Conservation (phyloP, 2,797 vertebrate genomes). For the Tangara arthus region DNA sequence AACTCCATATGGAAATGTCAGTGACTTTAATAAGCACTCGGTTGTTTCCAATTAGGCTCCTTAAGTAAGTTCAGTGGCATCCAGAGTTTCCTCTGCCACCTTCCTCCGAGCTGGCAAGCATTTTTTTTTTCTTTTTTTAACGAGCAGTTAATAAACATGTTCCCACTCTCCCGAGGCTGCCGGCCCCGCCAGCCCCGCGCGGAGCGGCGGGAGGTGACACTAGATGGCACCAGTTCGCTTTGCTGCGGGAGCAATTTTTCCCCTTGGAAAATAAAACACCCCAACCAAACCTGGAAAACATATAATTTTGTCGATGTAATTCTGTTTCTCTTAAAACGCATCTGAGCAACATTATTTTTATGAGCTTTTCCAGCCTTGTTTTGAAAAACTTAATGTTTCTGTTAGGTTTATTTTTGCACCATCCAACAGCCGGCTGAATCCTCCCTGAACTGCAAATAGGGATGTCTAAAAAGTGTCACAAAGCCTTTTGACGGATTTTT, state of each 20-base stretch:
- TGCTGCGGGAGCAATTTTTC: not conserved
- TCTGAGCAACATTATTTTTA: slow-evolving; percentile 68
- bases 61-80: slow-evolving; percentile 60
- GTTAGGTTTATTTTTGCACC: slow-evolving; percentile 55
- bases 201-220: not conserved
- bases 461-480: slow-evolving; percentile 10
- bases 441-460: not conserved
- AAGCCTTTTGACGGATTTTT: not conserved
- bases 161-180: not conserved
- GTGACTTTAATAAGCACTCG: slow-evolving; percentile 37
- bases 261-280: slow-evolving; percentile 64
- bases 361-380: slow-evolving; percentile 61
- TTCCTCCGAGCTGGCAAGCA: slow-evolving; percentile 27
- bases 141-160: not conserved
- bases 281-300: slow-evolving; percentile 67
- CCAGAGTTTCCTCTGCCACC: slow-evolving; percentile 43
- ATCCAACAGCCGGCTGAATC: not conserved
- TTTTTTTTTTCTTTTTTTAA: not conserved
- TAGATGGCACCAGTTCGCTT: slow-evolving; percentile 56
- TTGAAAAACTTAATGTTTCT: slow-evolving; percentile 61
- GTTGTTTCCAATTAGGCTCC: slow-evolving; percentile 54
- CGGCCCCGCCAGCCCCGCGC: not conserved
- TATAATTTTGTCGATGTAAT: slow-evolving; percentile 61
- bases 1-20: slow-evolving; percentile 60
- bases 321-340: slow-evolving; percentile 60